phyloP scores from a whole-genome alignment of 1,140 invertebrate species.

The Whitmania pigra region DNA sequence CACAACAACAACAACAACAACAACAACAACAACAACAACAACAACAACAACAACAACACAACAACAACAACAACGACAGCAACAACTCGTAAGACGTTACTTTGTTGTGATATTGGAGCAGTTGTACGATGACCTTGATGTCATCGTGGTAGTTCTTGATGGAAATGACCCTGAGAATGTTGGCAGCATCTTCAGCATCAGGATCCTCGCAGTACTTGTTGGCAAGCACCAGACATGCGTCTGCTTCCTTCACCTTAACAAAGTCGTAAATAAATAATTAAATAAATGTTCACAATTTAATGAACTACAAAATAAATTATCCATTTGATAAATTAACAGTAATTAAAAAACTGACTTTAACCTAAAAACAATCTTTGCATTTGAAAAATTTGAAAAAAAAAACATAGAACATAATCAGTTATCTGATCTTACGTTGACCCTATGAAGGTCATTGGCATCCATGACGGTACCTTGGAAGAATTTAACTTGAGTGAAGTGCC shows the following conservation, averaged over 20 bases:
- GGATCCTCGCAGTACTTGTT: conserved; percentile 99
- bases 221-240: conserved; percentile 92
- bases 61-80: background rate
- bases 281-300: too few species aligned
- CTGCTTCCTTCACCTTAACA: conserved; percentile 88
- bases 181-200: conserved; percentile 92
- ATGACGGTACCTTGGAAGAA: conserved; percentile 99
- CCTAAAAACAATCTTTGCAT: background rate
- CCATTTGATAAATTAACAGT: background rate
- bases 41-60: background rate
- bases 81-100: conserved; percentile 44
- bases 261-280: conserved; percentile 5
- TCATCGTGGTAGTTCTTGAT: conserved; percentile 99
- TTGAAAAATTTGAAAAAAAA: background rate
- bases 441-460: conserved; percentile 96
- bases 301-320: too few species aligned
- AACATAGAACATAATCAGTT: background rate
- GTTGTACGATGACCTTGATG: conserved; percentile 93
- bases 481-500: conserved; percentile 98
- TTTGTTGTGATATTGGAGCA: conserved; percentile 99
- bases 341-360: background rate
- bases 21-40: conserved; percentile 13
- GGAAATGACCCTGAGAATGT: conserved; percentile 98
- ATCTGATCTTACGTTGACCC: conserved; percentile 76
- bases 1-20: background rate